Evolutionary conservation across 1,140 invertebrate genomes (phyloP).

Genomic region (Vanessa tameamea): DNA sequence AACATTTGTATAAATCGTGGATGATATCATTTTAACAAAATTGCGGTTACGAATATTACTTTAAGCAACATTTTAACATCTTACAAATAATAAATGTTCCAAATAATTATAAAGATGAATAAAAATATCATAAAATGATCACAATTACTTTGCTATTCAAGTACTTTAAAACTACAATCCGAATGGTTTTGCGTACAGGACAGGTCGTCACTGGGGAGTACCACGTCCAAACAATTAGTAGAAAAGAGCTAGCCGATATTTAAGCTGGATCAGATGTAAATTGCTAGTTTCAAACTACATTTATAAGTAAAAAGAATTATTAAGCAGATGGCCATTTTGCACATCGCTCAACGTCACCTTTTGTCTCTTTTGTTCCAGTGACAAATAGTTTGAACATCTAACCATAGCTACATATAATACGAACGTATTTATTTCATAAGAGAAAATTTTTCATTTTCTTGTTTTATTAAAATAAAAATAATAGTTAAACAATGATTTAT

Average conservation of each 20-base stretch:
- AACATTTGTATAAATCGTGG: too few relatives aligned
- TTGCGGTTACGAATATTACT: too few relatives aligned
- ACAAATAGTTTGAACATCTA: too few relatives aligned
- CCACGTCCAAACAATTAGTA: neutral
- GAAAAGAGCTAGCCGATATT: neutral
- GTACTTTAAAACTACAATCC: neutral
- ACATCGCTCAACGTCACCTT: neutral
- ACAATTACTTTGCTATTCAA: neutral
- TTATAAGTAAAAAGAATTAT: neutral
- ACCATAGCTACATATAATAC: too few relatives aligned
- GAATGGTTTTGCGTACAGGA: neutral
- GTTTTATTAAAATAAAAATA: too few relatives aligned
- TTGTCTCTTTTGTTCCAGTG: neutral
- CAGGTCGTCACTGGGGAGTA: neutral
- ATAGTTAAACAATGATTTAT: too few relatives aligned
- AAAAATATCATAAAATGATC: neutral
- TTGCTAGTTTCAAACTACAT: neutral
- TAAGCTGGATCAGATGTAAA: neutral
- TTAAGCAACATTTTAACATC: too few relatives aligned
- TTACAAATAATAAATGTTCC: neutral
- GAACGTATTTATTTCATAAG: too few relatives aligned
- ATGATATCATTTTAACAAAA: too few relatives aligned
- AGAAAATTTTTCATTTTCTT: too few relatives aligned
- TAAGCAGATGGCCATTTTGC: neutral
- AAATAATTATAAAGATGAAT: neutral